Percentiles rank a stretch among this genome's conserved stretches.
Evolutionary conservation across 2,888 invertebrate species (phyloP).

Genomic region (Caenorhabditis doughertyi): DNA sequence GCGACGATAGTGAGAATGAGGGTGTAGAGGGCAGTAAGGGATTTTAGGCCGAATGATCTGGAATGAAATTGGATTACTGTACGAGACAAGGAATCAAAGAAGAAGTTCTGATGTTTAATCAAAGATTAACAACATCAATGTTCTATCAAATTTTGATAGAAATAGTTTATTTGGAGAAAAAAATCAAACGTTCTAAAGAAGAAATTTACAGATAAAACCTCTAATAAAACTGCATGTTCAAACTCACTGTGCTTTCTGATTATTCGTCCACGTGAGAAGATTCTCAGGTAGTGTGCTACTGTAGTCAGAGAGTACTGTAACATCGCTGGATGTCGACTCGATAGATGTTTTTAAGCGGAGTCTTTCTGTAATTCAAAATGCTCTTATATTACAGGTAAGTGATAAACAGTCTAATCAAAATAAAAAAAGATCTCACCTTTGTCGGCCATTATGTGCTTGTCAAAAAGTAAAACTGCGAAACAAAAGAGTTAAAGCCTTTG

Average conservation of each 20-base stretch:
- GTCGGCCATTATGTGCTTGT: constrained; percentile 29
- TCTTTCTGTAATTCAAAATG: constrained; percentile 32
- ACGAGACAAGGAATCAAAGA: too few species aligned
- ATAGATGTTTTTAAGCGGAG: constrained; percentile 51
- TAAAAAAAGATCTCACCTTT: constrained; percentile 32
- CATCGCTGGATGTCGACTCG: constrained; percentile 50
- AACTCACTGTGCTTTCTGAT: constrained; percentile 51
- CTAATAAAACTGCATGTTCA: too few species aligned
- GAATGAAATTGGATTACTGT: too few species aligned
- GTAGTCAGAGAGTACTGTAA: constrained; percentile 36
- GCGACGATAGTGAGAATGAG: constrained; percentile 60
- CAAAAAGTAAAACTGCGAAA: constrained; percentile 7
- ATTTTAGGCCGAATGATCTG: constrained; percentile 49
- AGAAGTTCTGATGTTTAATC: too few species aligned
- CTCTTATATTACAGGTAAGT: not conserved
- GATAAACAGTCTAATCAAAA: not conserved
- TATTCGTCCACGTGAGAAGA: constrained; percentile 40
- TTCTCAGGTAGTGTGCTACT: constrained; percentile 41
- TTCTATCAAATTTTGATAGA: not conserved
- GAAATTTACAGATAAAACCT: too few species aligned
- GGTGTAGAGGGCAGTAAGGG: constrained; percentile 51
- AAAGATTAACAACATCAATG: not conserved
- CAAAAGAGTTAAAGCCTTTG: not conserved
- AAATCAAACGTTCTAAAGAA: too few species aligned
- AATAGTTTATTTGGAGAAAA: too few species aligned